Base-by-base conservation (phyloP, 2,888 invertebrate genomes). In the Drosophila nigricruria region DNA sequence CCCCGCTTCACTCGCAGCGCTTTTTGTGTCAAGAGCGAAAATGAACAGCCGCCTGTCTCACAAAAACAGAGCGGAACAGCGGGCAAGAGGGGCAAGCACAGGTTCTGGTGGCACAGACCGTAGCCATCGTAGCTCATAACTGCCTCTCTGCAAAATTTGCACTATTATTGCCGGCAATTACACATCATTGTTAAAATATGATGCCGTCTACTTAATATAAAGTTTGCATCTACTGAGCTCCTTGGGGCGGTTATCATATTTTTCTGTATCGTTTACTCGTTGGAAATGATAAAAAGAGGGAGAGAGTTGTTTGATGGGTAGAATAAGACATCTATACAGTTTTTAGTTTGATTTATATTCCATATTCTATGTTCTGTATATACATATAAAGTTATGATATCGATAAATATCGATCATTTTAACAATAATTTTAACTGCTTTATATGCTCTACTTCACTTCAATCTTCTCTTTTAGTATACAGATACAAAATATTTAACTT, bases 1-100 rank as follows among this genome's bases (percentile, higher is more conserved):
- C 40, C 30, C 20, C 20, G 40, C 34, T n/a, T 36, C 36, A 36
- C 25, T 23, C 59, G 16, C 18, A 27, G 20, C 53, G 50, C 66
- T 73, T 66, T 77, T 64, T 79, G 70, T 80, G 80, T 80, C 72
- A 81, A 67, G 70, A 79, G 70, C 75, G 73, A 70, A 84, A 87
- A 84, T 84, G 77, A 83, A 75, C 86, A 83, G 77, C 60, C 72
- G 66, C 49, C 62, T 56, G 63, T 59, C 67, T 61, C 59, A 53
- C 40, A 71, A 52, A 52, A 69, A 40, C 42, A 53, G 54, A 36
- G 27, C 27, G 47, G 47, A 47, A 27, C 18, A 5, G 16, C n/a
- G 45, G 32, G 14, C 18, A 56, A 9, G 49, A 30, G 20, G 9
- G 27, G 5, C 12, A 18, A n/a, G n/a, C n/a, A 16, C 25, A 25